Percentiles rank a stretch among this genome's conserved stretches.
phyloP scores from a whole-genome alignment of 64 coral and sea anemone genomes.

The Stichodactyla mertensii region DNA sequence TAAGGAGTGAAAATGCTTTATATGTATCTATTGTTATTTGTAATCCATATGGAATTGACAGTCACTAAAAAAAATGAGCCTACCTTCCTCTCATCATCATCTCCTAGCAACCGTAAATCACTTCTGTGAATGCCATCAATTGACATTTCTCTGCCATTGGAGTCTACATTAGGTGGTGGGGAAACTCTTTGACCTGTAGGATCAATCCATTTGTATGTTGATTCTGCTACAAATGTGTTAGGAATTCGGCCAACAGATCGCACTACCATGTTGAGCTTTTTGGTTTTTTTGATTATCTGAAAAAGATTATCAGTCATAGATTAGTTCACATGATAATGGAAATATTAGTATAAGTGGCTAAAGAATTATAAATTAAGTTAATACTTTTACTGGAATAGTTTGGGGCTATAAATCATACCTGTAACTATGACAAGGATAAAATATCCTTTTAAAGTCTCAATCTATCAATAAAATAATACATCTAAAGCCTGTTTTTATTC shows the following conservation, averaged over 20 bases:
- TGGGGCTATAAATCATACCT: neutral
- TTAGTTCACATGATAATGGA: neutral
- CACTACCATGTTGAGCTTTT: conserved; percentile 77
- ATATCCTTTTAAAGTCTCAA: conserved; percentile 1
- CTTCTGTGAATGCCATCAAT: conserved; percentile 80
- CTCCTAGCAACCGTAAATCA: conserved; percentile 92
- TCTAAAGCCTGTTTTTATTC: neutral
- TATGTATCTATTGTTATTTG: neutral
- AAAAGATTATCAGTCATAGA: neutral
- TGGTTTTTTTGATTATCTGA: conserved; percentile 72
- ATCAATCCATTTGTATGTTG: conserved; percentile 90
- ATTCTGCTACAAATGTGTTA: conserved; percentile 77
- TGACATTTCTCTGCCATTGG: conserved; percentile 43
- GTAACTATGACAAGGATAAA: neutral
- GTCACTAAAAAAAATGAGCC: neutral
- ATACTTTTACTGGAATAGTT: neutral
- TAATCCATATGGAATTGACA: too few species aligned
- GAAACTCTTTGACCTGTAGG: conserved; percentile 53
- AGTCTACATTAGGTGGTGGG: conserved; percentile 73
- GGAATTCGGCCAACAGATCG: conserved; percentile 86
- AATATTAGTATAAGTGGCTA: neutral
- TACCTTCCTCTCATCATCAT: conserved; percentile 99
- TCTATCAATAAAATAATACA: conserved; percentile 5
- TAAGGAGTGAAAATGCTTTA: too few species aligned
- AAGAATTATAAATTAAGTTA: neutral